A percentile compares a stretch with the other conserved stretches of the same genome.
These are phyloP conservation scores for Pseudochirops corinnae DNA, from an alignment of 2,797 vertebrate genomes.

Conservation along the genomic window DNA sequence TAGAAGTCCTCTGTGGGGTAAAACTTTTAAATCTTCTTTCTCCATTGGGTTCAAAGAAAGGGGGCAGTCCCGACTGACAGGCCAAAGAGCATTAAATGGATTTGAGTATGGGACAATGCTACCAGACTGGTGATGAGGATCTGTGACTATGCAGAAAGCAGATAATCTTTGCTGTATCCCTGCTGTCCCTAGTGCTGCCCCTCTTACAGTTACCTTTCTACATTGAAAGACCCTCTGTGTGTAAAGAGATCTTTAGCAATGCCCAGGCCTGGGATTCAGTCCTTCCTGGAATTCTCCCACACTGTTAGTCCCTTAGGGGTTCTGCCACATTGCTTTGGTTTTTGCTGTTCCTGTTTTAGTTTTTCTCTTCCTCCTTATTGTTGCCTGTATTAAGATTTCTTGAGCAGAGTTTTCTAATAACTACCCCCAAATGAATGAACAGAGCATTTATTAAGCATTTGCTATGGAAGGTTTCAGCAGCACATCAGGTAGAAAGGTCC, in stretches of 20 bases:
- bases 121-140: not conserved
- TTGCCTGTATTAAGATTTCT: not conserved
- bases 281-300: not conserved
- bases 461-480: not conserved
- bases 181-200: not conserved
- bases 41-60: not conserved
- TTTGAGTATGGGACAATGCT: not conserved
- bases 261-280: not conserved
- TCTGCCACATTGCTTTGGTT: not conserved
- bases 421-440: not conserved
- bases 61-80: not conserved
- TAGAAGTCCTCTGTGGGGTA: not conserved
- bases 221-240: not conserved
- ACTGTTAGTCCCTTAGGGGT: not conserved
- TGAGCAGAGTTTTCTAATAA: not conserved
- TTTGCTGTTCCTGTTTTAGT: not conserved
- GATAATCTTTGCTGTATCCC: not conserved
- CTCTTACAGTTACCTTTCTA: not conserved
- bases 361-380: not conserved
- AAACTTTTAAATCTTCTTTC: not conserved
- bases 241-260: not conserved
- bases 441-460: not conserved
- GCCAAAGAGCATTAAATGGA: not conserved
- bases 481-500: not conserved
- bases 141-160: not conserved